Base-by-base conservation (phyloP, 2,113 vertebrate species). In the Ageneiosus marmoratus region DNA sequence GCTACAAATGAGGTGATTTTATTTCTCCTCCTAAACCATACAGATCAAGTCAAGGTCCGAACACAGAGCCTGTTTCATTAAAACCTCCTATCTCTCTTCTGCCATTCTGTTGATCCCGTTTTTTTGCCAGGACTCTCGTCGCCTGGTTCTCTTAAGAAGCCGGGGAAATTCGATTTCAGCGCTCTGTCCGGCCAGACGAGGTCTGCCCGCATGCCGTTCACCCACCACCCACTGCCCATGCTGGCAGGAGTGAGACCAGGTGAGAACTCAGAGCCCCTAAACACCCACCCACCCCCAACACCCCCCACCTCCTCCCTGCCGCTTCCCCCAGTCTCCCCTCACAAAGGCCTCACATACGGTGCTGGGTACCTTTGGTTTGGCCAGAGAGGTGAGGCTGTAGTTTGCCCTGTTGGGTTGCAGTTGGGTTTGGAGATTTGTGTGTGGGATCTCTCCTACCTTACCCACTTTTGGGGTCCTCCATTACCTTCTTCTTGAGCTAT, bases 211-310 rank as follows among this genome's bases (percentile, higher is more conserved):
- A 97, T 97, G 97, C 95, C 97, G 94, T 97, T 97, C 94, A 97
- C 96, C 92, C 97, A 98, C 93, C 96, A 98, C 95, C 96, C 97
- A 91, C 96, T 98, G 95, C 96, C 96, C 89, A 95, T 98, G 95
- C 96, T 98, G 94, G 96, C 97, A 93, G 97, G 97, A 94, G 96
- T 97, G 95, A 96, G 96, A 96, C 97, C 97, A 97, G 97, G 97
- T 97, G 96, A 97, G 96, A 94, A 90, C 88, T 82, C 90, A 88
- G 90, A 90, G 83, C 89, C 91, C 92, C 91, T 90, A 89, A 82
- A 86, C 88, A 84, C 88, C 90, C 74, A 53, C 60, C 83, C 41
- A 9, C 0, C 73, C 53, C 65, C 83, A 37, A 7, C 0, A 67
- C 2, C 44, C 87, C 85, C 69, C 83, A 82, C 89, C 85, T 72